Evolutionary conservation across 1,140 invertebrate species (phyloP).

Genomic region (Aethina tumida): DNA sequence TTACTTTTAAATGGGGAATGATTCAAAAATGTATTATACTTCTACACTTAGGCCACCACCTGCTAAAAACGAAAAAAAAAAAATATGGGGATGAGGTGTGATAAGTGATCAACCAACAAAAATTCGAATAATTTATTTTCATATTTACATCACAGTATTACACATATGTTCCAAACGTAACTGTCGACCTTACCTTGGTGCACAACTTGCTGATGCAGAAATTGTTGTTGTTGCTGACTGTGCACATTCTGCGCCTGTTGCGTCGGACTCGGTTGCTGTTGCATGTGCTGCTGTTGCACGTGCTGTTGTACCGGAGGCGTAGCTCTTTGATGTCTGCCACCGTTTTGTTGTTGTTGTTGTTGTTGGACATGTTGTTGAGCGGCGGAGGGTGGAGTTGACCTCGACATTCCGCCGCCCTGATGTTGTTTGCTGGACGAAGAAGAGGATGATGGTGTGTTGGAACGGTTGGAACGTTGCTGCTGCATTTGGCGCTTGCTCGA

Average conservation of each 20-base stretch:
- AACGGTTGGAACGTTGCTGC: slow-evolving; percentile 26
- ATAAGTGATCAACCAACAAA: too few species aligned
- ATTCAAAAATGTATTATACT: too few species aligned
- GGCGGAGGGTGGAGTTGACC: slow-evolving; percentile 28
- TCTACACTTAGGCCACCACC: too few species aligned
- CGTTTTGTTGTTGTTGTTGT: slow-evolving; percentile 29
- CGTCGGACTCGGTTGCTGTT: slow-evolving; percentile 18
- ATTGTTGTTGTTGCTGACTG: slow-evolving; percentile 33
- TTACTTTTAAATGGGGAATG: too few species aligned
- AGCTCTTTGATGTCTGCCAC: slow-evolving; percentile 29
- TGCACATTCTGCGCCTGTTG: slow-evolving; percentile 32
- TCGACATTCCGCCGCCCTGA: slow-evolving; percentile 23
- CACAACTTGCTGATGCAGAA: slow-evolving; percentile 33
- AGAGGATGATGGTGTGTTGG: slow-evolving; percentile 30
- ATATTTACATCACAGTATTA: too few species aligned
- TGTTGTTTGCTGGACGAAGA: slow-evolving; percentile 30
- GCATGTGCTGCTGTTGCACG: slow-evolving; percentile 23
- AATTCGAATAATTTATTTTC: too few species aligned
- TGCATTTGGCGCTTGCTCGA: slow-evolving; percentile 34
- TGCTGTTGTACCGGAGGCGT: slow-evolving; percentile 14
- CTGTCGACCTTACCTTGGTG: too few species aligned
- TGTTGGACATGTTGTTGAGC: slow-evolving; percentile 28
- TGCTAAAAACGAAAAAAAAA: too few species aligned
- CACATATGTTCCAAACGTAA: too few species aligned
- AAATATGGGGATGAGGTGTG: too few species aligned